Percentiles rank a stretch among this genome's conserved stretches.
Conservation (phyloP, 2,113 vertebrate species). For the Craseonycteris thonglongyai region DNA sequence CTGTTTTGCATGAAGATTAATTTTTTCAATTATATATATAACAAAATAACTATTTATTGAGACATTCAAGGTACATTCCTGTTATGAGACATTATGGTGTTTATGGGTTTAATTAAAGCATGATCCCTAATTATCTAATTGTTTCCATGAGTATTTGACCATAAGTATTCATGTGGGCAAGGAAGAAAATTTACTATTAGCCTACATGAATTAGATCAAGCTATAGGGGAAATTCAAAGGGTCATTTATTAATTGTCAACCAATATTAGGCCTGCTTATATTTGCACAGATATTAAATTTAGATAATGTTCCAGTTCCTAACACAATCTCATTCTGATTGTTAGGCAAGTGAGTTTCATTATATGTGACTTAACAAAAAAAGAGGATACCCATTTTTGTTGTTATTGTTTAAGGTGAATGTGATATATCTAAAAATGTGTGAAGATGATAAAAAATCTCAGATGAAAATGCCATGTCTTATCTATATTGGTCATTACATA, state of each 20-base stretch:
- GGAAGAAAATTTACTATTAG: background rate
- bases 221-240: background rate
- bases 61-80: background rate
- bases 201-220: background rate
- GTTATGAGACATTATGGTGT: background rate
- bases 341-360: conserved; percentile 28
- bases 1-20: background rate
- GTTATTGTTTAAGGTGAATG: background rate
- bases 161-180: background rate
- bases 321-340: background rate
- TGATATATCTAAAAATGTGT: too few relatives aligned
- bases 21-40: background rate
- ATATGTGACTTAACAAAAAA: background rate
- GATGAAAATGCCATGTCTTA: background rate
- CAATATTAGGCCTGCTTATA: background rate
- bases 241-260: background rate
- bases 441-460: background rate
- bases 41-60: background rate
- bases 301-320: background rate
- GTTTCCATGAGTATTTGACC: background rate
- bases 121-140: background rate
- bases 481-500: background rate
- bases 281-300: background rate
- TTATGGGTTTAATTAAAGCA: background rate
- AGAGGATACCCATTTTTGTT: background rate